These are phyloP conservation scores for Anthoscopus minutus DNA, from an alignment of 2,113 vertebrate species.

Conservation along the genomic window DNA sequence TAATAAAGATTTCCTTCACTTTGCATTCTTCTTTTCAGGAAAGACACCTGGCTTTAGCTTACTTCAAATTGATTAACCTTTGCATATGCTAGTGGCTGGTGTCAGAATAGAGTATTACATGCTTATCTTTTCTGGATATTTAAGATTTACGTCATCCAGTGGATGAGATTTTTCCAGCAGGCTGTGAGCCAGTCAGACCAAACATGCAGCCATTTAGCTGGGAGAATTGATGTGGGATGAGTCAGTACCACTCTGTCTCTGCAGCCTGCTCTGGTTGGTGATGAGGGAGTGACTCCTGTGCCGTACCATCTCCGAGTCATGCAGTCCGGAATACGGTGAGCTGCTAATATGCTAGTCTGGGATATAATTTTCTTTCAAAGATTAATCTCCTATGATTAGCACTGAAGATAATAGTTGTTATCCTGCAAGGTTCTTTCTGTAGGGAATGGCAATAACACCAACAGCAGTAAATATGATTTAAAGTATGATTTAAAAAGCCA, in stretches of 20 bases:
- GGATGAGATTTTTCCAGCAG: background rate
- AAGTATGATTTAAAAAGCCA: background rate
- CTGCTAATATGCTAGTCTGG: background rate
- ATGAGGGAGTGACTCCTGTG: background rate
- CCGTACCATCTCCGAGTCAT: background rate
- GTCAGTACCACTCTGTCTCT: background rate
- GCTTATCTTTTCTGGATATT: slow-evolving; percentile 54
- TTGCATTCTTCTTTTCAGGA: background rate
- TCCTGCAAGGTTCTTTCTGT: background rate
- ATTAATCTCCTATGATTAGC: background rate
- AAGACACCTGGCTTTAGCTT: background rate
- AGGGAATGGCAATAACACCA: background rate
- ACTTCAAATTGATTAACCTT: background rate
- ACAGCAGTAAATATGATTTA: background rate
- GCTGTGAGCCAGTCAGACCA: background rate
- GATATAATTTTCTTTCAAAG: background rate
- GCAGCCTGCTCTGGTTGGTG: fast-evolving
- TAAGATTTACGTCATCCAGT: slow-evolving; percentile 38
- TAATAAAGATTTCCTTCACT: background rate
- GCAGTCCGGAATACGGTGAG: background rate
- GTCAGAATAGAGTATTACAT: slow-evolving; percentile 46
- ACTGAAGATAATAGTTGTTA: background rate
- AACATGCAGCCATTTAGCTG: background rate
- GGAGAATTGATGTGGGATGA: background rate
- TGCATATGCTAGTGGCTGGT: background rate